Evolutionary conservation across 2,113 vertebrate genomes (phyloP).

Genomic region (Spea bombifrons): DNA sequence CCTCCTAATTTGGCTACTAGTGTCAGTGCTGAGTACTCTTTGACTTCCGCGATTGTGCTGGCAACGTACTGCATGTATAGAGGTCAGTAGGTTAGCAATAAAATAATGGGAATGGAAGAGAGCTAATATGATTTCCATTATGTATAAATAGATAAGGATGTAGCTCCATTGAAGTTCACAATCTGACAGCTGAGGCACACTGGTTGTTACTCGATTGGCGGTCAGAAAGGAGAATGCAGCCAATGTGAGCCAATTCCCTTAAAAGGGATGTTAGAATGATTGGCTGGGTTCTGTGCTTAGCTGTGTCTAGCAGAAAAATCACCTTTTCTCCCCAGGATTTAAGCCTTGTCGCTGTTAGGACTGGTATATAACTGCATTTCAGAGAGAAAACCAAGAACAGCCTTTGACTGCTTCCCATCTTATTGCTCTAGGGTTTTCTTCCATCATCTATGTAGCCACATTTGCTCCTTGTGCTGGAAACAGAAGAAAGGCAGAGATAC

Average conservation of each 20-base stretch:
- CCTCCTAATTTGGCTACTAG: neutral
- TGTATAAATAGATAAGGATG: conserved; percentile 36
- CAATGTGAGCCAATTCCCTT: conserved; percentile 1
- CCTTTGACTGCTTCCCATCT: neutral
- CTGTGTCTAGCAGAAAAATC: conserved; percentile 19
- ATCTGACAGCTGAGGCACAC: conserved; percentile 18
- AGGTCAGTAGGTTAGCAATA: neutral
- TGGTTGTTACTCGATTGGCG: conserved; percentile 7
- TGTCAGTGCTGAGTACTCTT: neutral
- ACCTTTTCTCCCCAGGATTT: conserved; percentile 16
- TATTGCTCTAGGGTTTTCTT: neutral
- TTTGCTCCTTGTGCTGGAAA: neutral
- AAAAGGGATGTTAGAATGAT: conserved; percentile 1
- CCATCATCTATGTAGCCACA: neutral
- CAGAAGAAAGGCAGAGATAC: neutral
- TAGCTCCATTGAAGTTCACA: conserved; percentile 21
- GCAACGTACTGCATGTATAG: conserved; percentile 2
- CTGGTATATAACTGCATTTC: conserved; percentile 13
- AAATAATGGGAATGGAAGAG: neutral
- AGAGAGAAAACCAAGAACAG: neutral
- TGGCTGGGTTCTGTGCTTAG: conserved; percentile 10
- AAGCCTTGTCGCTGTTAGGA: neutral
- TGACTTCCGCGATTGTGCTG: neutral
- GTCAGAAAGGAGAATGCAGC: conserved; percentile 13
- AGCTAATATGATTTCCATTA: conserved; percentile 19